A percentile compares a stretch with the other conserved stretches of the same genome.
Evolutionary conservation across 53 echinoderm and acorn worm species (phyloP).

Genomic region (Astropecten irregularis): DNA sequence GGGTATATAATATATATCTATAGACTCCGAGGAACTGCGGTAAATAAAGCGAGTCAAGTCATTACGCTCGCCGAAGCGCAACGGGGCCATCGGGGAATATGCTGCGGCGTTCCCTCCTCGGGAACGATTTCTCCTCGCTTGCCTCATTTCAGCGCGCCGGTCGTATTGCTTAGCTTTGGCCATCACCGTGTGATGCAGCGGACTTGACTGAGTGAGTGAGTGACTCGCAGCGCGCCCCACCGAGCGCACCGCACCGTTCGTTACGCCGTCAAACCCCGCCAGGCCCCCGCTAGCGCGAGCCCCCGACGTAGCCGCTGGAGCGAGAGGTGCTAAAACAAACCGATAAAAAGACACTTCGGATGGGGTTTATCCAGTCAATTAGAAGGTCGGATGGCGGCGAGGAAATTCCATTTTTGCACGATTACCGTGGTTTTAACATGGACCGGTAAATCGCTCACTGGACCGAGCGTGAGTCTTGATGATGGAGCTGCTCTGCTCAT

Average conservation of each 20-base stretch:
- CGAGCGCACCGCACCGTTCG: no score
- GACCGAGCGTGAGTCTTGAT: no score
- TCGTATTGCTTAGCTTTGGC: no score
- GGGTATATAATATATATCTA: no score
- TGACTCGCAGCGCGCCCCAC: no score
- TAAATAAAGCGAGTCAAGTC: slow-evolving; percentile 63
- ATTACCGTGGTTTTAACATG: slow-evolving; percentile 47
- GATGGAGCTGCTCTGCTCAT: no score
- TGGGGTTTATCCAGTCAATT: slow-evolving; percentile 66
- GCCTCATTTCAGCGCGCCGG: no score
- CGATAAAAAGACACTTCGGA: slow-evolving; percentile 63
- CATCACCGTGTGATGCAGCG: no score
- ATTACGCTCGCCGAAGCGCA: slow-evolving; percentile 56
- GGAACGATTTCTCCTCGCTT: slow-evolving; percentile 41
- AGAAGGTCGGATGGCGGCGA: slow-evolving; percentile 46
- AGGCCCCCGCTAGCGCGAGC: no score
- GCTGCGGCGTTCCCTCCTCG: not conserved
- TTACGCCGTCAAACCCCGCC: no score
- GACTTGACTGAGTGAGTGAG: no score
- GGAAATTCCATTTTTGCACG: slow-evolving; percentile 56
- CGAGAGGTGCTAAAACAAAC: slow-evolving; percentile 31
- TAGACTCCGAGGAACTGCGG: slow-evolving; percentile 52
- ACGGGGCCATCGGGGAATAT: slow-evolving; percentile 45
- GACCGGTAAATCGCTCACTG: slow-evolving; percentile 29
- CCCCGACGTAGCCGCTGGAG: slow-evolving; percentile 17